Evolutionary conservation across 2,113 vertebrate genomes (phyloP).

Genomic region (Aphelocoma coerulescens): DNA sequence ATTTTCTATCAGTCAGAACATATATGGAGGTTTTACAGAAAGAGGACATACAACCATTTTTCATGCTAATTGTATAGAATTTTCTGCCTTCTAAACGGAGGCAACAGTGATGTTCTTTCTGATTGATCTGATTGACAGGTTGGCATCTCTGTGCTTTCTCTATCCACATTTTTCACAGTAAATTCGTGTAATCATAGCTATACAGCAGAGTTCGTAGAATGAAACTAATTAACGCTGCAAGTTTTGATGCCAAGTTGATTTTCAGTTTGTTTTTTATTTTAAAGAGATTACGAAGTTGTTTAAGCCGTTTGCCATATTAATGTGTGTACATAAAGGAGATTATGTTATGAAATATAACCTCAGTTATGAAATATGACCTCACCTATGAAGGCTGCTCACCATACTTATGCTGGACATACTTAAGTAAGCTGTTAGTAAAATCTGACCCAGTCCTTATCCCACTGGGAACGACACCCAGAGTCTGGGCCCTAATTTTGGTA

Average conservation of each 20-base stretch:
- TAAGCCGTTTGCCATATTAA: slow-evolving; percentile 13
- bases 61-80: background rate
- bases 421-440: background rate
- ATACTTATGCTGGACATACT: background rate
- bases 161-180: background rate
- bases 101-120: background rate
- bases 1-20: slow-evolving; percentile 39
- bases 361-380: slow-evolving; percentile 21
- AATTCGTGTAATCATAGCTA: background rate
- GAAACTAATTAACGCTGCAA: background rate
- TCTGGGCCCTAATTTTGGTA: background rate
- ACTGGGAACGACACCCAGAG: accelerated
- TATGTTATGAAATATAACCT: background rate
- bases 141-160: slow-evolving; percentile 9
- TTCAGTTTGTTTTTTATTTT: background rate
- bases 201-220: background rate
- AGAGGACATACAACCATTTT: background rate
- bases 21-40: slow-evolving; percentile 12
- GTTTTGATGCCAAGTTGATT: slow-evolving; percentile 12
- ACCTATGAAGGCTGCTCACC: background rate
- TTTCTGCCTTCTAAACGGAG: background rate
- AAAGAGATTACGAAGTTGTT: background rate
- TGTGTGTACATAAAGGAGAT: background rate
- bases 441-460: background rate
- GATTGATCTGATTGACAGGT: background rate